Evolutionary conservation across 2,888 invertebrate species (phyloP).

Genomic region (Lamproptera curius): DNA sequence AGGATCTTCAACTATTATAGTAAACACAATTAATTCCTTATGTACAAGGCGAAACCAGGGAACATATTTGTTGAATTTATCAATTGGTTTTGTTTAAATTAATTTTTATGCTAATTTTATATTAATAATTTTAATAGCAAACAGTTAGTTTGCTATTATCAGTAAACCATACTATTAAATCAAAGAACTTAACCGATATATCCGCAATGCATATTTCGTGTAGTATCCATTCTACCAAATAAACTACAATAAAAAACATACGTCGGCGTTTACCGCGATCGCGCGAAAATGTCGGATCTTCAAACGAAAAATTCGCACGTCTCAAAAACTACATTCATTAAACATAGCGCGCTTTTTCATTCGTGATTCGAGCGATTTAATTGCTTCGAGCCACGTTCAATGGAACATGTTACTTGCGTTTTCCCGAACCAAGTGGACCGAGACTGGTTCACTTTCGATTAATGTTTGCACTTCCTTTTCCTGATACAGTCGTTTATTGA

Average conservation of each 20-base stretch:
- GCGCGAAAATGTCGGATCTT: too few relatives aligned
- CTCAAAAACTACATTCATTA: background rate
- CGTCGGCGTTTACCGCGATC: too few relatives aligned
- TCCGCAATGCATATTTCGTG: too few relatives aligned
- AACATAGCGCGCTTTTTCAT: background rate
- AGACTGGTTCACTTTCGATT: constrained; percentile 35
- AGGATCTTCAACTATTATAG: too few relatives aligned
- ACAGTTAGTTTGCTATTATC: too few relatives aligned
- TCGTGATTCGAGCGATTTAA: background rate
- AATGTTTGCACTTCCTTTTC: constrained; percentile 31
- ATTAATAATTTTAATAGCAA: too few relatives aligned
- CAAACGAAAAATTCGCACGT: background rate
- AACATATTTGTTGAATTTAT: too few relatives aligned
- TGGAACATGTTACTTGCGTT: constrained; percentile 22
- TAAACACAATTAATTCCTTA: background rate
- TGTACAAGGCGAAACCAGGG: background rate
- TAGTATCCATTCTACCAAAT: too few relatives aligned
- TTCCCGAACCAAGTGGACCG: constrained; percentile 29
- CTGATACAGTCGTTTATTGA: constrained; percentile 23
- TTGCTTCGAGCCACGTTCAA: background rate
- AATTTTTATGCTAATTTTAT: background rate
- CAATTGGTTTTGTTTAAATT: background rate
- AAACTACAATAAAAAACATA: too few relatives aligned
- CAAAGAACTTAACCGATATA: too few relatives aligned
- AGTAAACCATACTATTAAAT: too few relatives aligned